These are phyloP conservation scores for Acanthoscelides obtectus DNA, from an alignment of 2,888 invertebrate genomes.

Conservation along the genomic window DNA sequence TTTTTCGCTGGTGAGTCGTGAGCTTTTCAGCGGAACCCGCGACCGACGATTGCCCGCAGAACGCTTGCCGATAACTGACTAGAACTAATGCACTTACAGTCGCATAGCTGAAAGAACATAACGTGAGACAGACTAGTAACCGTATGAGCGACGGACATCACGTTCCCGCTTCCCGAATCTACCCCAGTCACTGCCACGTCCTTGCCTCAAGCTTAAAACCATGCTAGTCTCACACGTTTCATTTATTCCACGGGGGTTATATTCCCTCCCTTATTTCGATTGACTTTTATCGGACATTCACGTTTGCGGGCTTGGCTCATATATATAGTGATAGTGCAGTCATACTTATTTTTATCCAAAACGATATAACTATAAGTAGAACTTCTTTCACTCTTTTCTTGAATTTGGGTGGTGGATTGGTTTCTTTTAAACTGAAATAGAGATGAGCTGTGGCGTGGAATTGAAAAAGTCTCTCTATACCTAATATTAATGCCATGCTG, in stretches of 20 bases:
- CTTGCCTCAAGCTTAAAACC: background rate
- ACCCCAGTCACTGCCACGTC: background rate
- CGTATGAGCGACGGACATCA: background rate
- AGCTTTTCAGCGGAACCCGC: background rate
- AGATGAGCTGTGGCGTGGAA: no score
- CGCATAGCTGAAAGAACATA: background rate
- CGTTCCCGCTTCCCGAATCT: background rate
- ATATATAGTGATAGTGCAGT: background rate
- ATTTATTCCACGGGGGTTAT: background rate
- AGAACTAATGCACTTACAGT: background rate
- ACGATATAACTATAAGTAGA: no score
- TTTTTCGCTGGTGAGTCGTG: no score
- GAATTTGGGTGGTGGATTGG: no score
- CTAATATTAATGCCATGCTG: no score
- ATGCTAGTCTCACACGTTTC: background rate
- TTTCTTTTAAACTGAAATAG: no score
- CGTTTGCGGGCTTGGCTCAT: background rate
- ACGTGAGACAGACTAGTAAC: background rate
- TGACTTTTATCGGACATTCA: background rate
- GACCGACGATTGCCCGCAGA: background rate
- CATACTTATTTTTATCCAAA: background rate
- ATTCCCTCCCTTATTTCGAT: background rate
- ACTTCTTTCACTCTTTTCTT: no score
- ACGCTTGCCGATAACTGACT: background rate
- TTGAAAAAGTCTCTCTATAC: no score